Percentiles rank a stretch among this genome's conserved stretches.
phyloP scores from a whole-genome alignment of 2,113 vertebrate species.

The Ictalurus furcatus region DNA sequence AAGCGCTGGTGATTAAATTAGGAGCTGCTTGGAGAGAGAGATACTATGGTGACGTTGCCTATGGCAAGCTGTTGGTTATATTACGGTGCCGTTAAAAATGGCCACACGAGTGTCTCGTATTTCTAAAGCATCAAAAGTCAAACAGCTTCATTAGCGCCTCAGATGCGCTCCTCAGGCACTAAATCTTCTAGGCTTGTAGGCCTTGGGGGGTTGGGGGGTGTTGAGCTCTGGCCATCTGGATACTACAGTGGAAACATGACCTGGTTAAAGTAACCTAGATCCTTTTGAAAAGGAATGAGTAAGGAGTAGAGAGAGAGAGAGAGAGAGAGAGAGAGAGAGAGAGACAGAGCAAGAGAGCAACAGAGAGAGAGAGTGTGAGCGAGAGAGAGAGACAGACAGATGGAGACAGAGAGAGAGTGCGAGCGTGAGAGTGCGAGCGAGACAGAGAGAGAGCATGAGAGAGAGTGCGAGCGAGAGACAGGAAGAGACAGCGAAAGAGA shows the following conservation, averaged over 20 bases:
- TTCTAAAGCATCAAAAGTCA: constrained; percentile 22
- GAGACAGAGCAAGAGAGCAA: not conserved
- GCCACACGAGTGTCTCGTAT: constrained; percentile 30
- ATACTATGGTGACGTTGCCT: constrained; percentile 6
- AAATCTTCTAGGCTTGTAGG: not conserved
- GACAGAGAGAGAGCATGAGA: no score
- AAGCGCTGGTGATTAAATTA: constrained; percentile 48
- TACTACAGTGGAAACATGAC: constrained; percentile 51
- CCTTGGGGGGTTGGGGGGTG: no score
- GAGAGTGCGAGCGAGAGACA: no score
- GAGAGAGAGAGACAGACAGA: no score
- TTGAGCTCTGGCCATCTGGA: constrained; percentile 43
- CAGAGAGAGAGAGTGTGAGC: not conserved
- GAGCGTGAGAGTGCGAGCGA: no score
- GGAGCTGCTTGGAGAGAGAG: constrained; percentile 18
- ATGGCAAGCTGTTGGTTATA: constrained; percentile 22
- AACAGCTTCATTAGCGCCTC: constrained; percentile 12
- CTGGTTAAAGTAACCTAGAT: constrained; percentile 54
- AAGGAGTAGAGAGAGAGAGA: constrained; percentile 40
- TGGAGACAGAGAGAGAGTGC: no score
- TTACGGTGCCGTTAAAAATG: constrained; percentile 22
- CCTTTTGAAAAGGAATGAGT: constrained; percentile 12
- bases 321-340: constrained; percentile 4
- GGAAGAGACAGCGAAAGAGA: no score
- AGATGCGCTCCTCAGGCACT: not conserved